These are phyloP conservation scores for Tromatobia lineatoria DNA, from an alignment of 2,888 invertebrate species.

Conservation along the genomic window DNA sequence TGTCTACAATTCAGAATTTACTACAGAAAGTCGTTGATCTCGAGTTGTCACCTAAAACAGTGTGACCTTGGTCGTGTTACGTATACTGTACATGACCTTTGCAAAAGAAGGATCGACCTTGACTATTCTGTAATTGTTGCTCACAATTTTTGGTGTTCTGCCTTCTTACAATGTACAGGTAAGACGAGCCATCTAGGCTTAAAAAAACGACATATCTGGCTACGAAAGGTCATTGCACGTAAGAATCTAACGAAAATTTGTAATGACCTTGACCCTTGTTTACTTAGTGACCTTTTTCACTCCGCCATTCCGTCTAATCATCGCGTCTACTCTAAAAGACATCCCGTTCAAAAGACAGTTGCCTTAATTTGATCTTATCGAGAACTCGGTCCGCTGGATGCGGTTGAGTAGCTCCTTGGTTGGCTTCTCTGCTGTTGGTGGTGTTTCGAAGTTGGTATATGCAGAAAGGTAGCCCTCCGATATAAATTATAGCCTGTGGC, in stretches of 20 bases:
- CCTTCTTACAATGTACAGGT: too few relatives aligned
- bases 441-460: constrained; percentile 36
- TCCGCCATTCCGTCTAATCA: neutral
- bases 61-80: too few relatives aligned
- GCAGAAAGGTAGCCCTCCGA: constrained; percentile 57
- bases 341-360: constrained; percentile 66
- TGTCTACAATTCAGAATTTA: too few relatives aligned
- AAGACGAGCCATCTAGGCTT: too few relatives aligned
- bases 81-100: too few relatives aligned
- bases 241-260: neutral
- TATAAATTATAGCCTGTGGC: constrained; percentile 77
- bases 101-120: too few relatives aligned
- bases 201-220: neutral
- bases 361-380: constrained; percentile 80
- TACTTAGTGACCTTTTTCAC: constrained; percentile 2
- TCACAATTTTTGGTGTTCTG: too few relatives aligned
- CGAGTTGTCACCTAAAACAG: too few relatives aligned
- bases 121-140: too few relatives aligned
- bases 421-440: constrained; percentile 2
- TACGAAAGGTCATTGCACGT: neutral
- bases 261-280: neutral
- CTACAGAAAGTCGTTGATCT: too few relatives aligned
- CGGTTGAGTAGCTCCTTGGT: constrained; percentile 61
- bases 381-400: constrained; percentile 66
- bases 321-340: constrained; percentile 28